Evolutionary conservation across 2,888 invertebrate genomes (phyloP).

Genomic region (Cerceris ruficornis): DNA sequence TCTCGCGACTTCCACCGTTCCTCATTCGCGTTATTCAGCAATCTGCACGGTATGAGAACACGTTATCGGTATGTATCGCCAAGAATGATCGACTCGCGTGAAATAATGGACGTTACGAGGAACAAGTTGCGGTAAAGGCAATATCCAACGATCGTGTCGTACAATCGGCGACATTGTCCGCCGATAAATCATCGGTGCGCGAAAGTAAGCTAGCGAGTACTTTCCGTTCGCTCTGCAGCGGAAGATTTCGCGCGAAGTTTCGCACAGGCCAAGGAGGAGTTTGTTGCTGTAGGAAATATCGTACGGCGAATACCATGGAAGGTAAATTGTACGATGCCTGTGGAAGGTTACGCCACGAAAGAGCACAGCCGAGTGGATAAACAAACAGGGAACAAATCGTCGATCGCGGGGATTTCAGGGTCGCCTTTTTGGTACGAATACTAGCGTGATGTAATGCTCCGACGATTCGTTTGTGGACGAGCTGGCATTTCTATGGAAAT

Average conservation of each 20-base stretch:
- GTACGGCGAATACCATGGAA: not conserved
- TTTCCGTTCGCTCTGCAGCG: constrained; percentile 13
- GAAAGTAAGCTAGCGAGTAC: not conserved
- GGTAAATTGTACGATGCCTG: not conserved
- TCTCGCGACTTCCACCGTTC: too few relatives aligned
- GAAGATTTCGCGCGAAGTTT: not conserved
- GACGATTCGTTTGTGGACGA: not conserved
- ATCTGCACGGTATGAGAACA: not conserved
- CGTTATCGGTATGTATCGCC: not conserved
- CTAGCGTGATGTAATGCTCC: not conserved
- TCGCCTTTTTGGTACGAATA: not conserved
- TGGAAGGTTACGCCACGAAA: constrained; percentile 26
- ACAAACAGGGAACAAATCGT: constrained; percentile 11
- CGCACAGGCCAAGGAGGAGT: not conserved
- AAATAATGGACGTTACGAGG: not conserved
- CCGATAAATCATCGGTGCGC: constrained; percentile 20
- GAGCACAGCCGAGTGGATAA: constrained; percentile 6
- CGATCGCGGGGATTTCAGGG: not conserved
- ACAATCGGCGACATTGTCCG: constrained; percentile 17
- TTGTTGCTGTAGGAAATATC: not conserved
- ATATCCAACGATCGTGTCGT: not conserved
- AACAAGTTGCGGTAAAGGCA: not conserved
- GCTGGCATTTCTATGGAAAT: too few relatives aligned
- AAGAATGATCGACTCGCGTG: not conserved
- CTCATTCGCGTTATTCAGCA: not conserved